Conservation (phyloP, 2,888 invertebrate genomes). For the Lasioglossum pauxillum region DNA sequence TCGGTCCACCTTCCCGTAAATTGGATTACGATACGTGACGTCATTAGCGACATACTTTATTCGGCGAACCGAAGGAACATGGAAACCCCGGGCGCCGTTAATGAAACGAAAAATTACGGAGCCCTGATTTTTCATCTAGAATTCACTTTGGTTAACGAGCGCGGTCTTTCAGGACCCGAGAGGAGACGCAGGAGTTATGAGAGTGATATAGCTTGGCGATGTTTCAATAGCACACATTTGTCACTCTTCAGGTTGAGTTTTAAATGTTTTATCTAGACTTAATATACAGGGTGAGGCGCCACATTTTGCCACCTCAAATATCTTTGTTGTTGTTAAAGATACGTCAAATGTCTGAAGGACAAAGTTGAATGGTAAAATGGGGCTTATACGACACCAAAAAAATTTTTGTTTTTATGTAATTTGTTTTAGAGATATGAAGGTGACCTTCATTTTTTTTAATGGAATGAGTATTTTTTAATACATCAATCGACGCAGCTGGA, state of each 20-base stretch:
- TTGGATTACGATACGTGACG: conserved; percentile 85
- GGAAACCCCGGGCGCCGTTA: neutral
- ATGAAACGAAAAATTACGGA: conserved; percentile 17
- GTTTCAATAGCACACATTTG: neutral
- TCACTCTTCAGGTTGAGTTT: neutral
- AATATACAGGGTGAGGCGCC: no score
- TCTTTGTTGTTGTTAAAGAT: no score
- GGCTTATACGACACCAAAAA: no score
- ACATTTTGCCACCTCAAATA: no score
- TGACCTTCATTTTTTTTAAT: no score
- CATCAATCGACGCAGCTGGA: no score
- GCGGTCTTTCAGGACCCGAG: neutral
- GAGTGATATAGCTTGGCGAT: neutral
- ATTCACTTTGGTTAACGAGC: neutral
- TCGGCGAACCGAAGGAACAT: conserved; percentile 59
- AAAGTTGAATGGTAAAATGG: no score
- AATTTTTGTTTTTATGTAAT: no score
- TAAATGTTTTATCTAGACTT: neutral
- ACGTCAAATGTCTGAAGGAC: no score
- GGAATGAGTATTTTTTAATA: no score
- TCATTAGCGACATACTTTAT: conserved; percentile 82
- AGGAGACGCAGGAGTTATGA: neutral
- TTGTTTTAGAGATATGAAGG: no score
- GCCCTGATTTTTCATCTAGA: conserved; percentile 11
- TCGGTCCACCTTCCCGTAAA: conserved; percentile 77